Evolutionary conservation across 2,888 invertebrate genomes (phyloP), one percentile per base, ranked within the genome.

Genomic region (Diaperis boleti): DNA sequence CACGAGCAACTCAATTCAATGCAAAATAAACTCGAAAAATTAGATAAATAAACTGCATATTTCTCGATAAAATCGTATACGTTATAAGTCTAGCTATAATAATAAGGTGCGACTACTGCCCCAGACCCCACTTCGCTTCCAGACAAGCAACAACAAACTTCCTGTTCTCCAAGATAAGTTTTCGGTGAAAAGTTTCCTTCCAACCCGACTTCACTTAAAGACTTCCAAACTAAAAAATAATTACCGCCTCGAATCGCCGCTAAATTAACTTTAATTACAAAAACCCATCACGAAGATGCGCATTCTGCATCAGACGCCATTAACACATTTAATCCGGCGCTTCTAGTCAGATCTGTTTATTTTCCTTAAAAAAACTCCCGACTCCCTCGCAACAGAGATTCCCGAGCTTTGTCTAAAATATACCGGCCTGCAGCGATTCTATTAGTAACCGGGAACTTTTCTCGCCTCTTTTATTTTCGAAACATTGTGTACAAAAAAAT

Each of bases 231-330:
- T n/a, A n/a, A n/a, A n/a, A n/a, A n/a, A n/a, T n/a, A n/a, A 35
- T 56, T 35, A 22, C 56, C 33, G 35, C 29, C 55, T 56, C 15
- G 20, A 20, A 20, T 35, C 14, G 20, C 17, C 44, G 20, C 45
- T 45, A 10, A 22, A 45, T 44, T 56, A 45, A 56, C n/a, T n/a
- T n/a, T n/a, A n/a, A n/a, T n/a, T n/a, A n/a, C n/a, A n/a, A n/a
- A n/a, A n/a, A n/a, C n/a, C 54, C 55, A 41, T 55, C 55, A 42
- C 31, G 55, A 41, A 29, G 42, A 55, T 22, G 55, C 29, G 11
- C 26, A 42, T 55, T 55, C 42, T 55, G 26, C n/a, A 55, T 18
- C 31, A 42, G 55, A 55, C 41, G 41, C 11, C 42, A 33, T 41
- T 22, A 39, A 37, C 11, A 26, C 39, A 13, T 52, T 20, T 15